Percentiles rank a stretch among this genome's conserved stretches.
These are phyloP conservation scores for Stichopus horrens DNA, from an alignment of 53 echinoderm and acorn worm species.

Conservation along the genomic window DNA sequence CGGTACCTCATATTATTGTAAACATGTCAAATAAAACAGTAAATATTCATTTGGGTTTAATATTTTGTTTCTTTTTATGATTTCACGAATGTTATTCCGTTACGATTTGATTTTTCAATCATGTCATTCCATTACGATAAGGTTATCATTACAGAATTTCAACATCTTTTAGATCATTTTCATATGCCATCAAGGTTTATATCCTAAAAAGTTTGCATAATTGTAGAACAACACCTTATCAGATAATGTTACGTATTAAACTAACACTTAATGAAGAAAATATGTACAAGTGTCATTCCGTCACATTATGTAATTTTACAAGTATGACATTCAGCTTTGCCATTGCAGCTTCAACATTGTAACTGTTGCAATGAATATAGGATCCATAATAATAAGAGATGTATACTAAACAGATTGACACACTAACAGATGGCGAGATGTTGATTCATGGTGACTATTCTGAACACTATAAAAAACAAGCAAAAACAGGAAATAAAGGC, in stretches of 20 bases:
- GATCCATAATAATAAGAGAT: not conserved
- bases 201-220: slow-evolving; percentile 3
- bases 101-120: slow-evolving; percentile 14
- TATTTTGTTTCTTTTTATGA: slow-evolving; percentile 1
- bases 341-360: slow-evolving; percentile 16
- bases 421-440: not conserved
- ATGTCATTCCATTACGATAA: slow-evolving; percentile 22
- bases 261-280: not conserved
- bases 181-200: slow-evolving; percentile 15
- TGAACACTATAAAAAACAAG: not conserved
- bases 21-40: slow-evolving; percentile 28
- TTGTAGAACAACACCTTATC: slow-evolving; percentile 17
- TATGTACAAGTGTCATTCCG: slow-evolving; percentile 32
- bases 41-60: slow-evolving; percentile 16
- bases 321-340: slow-evolving; percentile 12
- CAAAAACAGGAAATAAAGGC: not conserved
- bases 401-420: not conserved
- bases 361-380: not conserved
- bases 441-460: not conserved
- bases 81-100: slow-evolving; percentile 18
- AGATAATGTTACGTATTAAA: not conserved
- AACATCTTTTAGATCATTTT: slow-evolving; percentile 16
- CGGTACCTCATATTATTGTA: slow-evolving; percentile 6
- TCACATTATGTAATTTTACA: slow-evolving; percentile 16
- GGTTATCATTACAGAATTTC: slow-evolving; percentile 22